These are phyloP conservation scores for Sminthurides bifidus DNA, from an alignment of 1,140 invertebrate genomes.

Conservation along the genomic window DNA sequence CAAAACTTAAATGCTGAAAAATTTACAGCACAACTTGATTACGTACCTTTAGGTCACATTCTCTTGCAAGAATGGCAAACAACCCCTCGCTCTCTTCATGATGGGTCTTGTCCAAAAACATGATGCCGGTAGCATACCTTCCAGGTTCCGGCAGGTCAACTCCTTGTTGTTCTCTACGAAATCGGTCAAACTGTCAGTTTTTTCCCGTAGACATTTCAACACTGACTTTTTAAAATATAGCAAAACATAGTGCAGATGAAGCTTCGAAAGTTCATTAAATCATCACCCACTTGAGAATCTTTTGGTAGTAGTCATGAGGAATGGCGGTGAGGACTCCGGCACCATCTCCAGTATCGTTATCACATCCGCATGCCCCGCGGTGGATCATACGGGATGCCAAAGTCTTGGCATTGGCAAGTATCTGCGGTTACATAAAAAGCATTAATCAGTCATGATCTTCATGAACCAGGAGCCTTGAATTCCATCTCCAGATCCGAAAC, in stretches of 20 bases:
- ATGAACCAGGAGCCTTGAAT: too few relatives aligned
- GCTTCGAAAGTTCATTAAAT: background rate
- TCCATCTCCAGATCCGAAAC: too few relatives aligned
- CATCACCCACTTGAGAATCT: slow-evolving; percentile 51
- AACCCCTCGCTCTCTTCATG: slow-evolving; percentile 65
- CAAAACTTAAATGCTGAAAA: slow-evolving; percentile 1
- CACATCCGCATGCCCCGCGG: slow-evolving; percentile 93
- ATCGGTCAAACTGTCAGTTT: slow-evolving; percentile 1
- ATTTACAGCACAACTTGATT: slow-evolving; percentile 1
- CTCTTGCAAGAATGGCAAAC: slow-evolving; percentile 67
- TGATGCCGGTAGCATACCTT: slow-evolving; percentile 87
- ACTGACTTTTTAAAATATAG: background rate
- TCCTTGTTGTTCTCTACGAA: slow-evolving; percentile 56
- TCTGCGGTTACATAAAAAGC: slow-evolving; percentile 52
- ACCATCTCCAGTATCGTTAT: slow-evolving; percentile 97
- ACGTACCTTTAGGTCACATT: slow-evolving; percentile 58
- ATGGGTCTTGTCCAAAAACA: slow-evolving; percentile 78
- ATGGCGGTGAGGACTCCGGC: slow-evolving; percentile 93
- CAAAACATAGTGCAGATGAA: background rate
- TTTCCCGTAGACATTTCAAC: background rate
- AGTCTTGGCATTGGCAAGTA: slow-evolving; percentile 83
- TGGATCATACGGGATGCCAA: slow-evolving; percentile 96
- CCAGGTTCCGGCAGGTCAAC: slow-evolving; percentile 73
- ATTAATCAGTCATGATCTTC: background rate
- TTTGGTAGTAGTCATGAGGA: slow-evolving; percentile 82